Conservation (phyloP, 1,140 invertebrate genomes). For the Cydia strobilella region DNA sequence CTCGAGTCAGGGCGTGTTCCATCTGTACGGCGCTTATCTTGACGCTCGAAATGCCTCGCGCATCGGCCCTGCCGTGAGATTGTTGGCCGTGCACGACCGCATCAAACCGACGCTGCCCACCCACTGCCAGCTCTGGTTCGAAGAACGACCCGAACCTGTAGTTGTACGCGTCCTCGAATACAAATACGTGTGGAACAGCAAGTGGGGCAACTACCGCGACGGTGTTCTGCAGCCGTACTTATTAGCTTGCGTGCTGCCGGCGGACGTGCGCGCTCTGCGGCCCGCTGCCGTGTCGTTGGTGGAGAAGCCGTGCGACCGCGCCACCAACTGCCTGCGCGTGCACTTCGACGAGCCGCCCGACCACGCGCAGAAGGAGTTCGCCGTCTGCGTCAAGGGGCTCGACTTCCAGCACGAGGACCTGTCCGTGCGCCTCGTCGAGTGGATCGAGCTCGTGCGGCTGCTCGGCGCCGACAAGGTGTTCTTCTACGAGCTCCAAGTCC, state of each 20-base stretch:
- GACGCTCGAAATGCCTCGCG: conserved; percentile 88
- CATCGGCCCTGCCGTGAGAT: conserved; percentile 89
- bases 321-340: conserved; percentile 93
- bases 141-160: conserved; percentile 88
- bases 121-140: conserved; percentile 95
- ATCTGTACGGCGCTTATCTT: conserved; percentile 94
- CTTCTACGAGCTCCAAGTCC: conserved; percentile 94
- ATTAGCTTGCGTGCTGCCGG: conserved; percentile 92
- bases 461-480: conserved; percentile 96
- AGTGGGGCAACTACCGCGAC: conserved; percentile 97
- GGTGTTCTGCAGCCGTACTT: conserved; percentile 95
- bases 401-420: conserved; percentile 96
- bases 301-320: conserved; percentile 90
- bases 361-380: conserved; percentile 87
- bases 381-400: conserved; percentile 96
- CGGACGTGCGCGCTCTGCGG: conserved; percentile 85
- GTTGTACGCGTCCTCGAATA: conserved; percentile 92
- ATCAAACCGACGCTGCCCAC: conserved; percentile 91
- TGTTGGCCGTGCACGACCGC: conserved; percentile 94
- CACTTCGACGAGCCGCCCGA: conserved; percentile 83
- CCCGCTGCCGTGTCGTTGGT: conserved; percentile 94
- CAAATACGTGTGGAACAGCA: conserved; percentile 96
- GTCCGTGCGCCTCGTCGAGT: conserved; percentile 94
- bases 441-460: conserved; percentile 93
- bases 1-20: conserved; percentile 91